Base-by-base conservation (phyloP, 2,113 vertebrate species). In the Orcinus orca region DNA sequence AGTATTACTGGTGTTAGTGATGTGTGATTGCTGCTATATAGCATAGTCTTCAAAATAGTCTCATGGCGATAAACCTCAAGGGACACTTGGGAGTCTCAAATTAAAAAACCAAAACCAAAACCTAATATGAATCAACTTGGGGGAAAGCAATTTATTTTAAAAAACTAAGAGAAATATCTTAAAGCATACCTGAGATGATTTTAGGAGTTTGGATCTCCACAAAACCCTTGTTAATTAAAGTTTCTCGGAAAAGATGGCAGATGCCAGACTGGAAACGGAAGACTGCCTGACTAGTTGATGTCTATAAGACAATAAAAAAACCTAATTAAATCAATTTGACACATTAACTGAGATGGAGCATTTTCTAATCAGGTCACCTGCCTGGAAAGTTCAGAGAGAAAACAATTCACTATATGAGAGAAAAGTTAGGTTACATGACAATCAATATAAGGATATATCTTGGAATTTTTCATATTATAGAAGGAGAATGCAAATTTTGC, bases 151-250 rank as follows among this genome's bases (percentile, higher is more conserved):
- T 50, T 55, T 60, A 73, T 36, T 92, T 87, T 41, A 18, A 55
- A 68, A 93, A 83, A 82, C 65, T 83, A 77, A 62, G 50, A 85
- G 18, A 89, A 92, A 90, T 92, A 81, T 81, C 79, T 85, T 87
- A 90, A 90, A 81, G 36, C 92, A 86, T 99, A 99, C 99, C 99
- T 98, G 99, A 99, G 98, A 99, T 99, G 93, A 99, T 99, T 99
- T 99, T 99, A 76, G 99, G 99, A 94, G 99, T 99, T 97, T 99
- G 99, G 98, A 99, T 99, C 99, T 99, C 99, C 98, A 99, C 99
- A 98, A 99, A 99, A 97, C 99, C 99, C 98, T 99, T 99, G 85
- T 98, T 98, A 98, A 98, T 99, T 93, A 99, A 99, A 65, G 99
- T 99, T 98, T 99, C 99, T 98, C 99, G 99, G 98, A 99, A 99